A percentile compares a stretch with the other conserved stretches of the same genome.
Evolutionary conservation across 2,113 vertebrate species (phyloP).

Genomic region (Pardalotus punctatus): DNA sequence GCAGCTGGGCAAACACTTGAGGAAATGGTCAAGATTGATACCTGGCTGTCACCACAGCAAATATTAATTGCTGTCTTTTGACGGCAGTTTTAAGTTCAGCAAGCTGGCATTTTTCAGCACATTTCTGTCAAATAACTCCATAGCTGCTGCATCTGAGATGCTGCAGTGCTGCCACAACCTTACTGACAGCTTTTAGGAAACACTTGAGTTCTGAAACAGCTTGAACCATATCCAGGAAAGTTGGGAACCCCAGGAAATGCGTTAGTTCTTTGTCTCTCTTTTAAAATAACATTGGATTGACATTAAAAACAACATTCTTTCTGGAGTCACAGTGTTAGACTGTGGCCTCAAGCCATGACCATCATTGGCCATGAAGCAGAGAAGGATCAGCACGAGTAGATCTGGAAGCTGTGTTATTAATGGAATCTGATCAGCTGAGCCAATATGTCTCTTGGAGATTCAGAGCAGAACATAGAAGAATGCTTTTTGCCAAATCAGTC

Average conservation of each 20-base stretch:
- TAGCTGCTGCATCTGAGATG: neutral
- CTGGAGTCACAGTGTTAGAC: neutral
- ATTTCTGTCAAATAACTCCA: neutral
- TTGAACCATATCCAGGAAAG: neutral
- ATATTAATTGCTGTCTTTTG: neutral
- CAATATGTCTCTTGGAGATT: slow-evolving; percentile 37
- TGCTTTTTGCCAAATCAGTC: neutral
- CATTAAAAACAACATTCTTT: neutral
- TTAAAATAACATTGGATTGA: slow-evolving; percentile 1
- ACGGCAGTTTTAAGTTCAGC: neutral
- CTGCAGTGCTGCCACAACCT: neutral
- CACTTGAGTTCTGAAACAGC: neutral
- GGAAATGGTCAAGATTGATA: neutral
- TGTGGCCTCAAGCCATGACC: slow-evolving; percentile 32
- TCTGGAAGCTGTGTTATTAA: slow-evolving; percentile 46
- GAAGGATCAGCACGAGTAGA: slow-evolving; percentile 5
- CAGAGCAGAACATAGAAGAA: slow-evolving; percentile 36
- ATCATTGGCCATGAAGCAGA: slow-evolving; percentile 41
- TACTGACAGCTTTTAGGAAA: slow-evolving; percentile 11
- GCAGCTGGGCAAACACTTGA: neutral
- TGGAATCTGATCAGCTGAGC: slow-evolving; percentile 57
- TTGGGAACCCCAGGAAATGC: neutral
- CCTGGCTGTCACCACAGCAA: neutral
- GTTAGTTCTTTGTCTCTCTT: neutral
- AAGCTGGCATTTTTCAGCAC: neutral